Evolutionary conservation across 2,113 vertebrate species (phyloP), one percentile per base, ranked within the genome.

Genomic region (Brachyistius frenatus): DNA sequence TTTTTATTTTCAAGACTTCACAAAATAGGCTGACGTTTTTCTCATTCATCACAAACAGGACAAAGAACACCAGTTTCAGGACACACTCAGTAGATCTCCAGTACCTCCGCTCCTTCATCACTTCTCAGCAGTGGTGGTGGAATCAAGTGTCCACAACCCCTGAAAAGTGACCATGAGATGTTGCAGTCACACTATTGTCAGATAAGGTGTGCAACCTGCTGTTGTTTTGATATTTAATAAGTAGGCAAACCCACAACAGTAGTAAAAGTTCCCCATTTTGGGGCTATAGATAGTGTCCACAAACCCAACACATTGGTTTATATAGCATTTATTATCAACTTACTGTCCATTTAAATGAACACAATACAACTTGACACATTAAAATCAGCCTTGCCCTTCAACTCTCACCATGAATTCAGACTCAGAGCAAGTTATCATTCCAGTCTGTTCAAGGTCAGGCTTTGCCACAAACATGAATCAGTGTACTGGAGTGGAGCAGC

Each of bases 301-400:
- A 89, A 86, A 89, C 71, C 78, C 81, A 83, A 82, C 84, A 88
- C 88, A 90, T 33, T 57, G 61, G 70, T 84, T 89, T 86, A 80
- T 80, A 84, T 80, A 83, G 78, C 49, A 73, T 85, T 88, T 60
- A 61, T 77, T 39, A 81, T 76, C 54, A 82, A 41, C 50, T 81
- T 58, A 66, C 71, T 56, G 61, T 79, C 83, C 84, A 80, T 78
- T 81, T 44, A 68, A 84, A 89, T 73, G 61, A 89, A 76, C 70
- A 50, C 84, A 83, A 78, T 60, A 79, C 73, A 87, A 79, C 47
- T 66, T 50, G 73, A 86, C 84, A 88, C 46, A 4, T 65, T 53
- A 74, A 36, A 31, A 53, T 68, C 6, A 5, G 16, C 67, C 41
- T 54, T 23, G 32, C 75, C 44, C 70, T 64, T 71, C 16, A 41